Conservation (phyloP, 2,888 invertebrate species). For the Idaea aversata region DNA sequence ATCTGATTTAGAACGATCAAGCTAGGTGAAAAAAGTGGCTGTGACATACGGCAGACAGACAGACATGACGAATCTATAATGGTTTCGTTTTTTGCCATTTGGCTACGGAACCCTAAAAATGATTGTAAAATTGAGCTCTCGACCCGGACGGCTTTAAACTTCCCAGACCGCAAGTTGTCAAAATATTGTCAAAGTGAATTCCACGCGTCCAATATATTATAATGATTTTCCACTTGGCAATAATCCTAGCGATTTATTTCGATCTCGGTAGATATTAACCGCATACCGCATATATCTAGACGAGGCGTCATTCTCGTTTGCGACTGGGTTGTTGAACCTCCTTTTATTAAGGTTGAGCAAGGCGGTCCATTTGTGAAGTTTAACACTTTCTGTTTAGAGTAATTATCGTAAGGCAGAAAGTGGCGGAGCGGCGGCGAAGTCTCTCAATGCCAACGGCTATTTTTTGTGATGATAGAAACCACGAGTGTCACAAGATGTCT, state of each 20-base stretch:
- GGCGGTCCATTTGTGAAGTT: constrained; percentile 39
- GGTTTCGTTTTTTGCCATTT: too few species aligned
- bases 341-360: constrained; percentile 60
- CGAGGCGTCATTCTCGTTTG: constrained; percentile 59
- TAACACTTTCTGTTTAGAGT: constrained; percentile 52
- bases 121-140: constrained; percentile 56
- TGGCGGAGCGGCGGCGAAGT: constrained; percentile 55
- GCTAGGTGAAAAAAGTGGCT: constrained; percentile 52
- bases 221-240: constrained; percentile 78
- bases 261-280: constrained; percentile 75
- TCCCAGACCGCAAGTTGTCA: constrained; percentile 73
- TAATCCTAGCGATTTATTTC: constrained; percentile 79
- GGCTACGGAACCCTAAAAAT: too few species aligned
- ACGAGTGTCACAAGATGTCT: constrained; percentile 32
- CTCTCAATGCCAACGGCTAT: constrained; percentile 62
- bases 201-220: constrained; percentile 77
- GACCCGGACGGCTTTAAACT: constrained; percentile 58
- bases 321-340: constrained; percentile 73
- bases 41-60: too few species aligned
- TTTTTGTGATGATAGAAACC: constrained; percentile 62
- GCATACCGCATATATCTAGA: constrained; percentile 74
- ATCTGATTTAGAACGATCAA: constrained; percentile 46
- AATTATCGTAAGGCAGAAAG: constrained; percentile 30
- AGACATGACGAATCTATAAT: too few species aligned
- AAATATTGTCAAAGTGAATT: constrained; percentile 80